A percentile compares a stretch with the other conserved stretches of the same genome.
phyloP scores from a whole-genome alignment of 2,113 vertebrate species.

The Stigmatopora nigra region DNA sequence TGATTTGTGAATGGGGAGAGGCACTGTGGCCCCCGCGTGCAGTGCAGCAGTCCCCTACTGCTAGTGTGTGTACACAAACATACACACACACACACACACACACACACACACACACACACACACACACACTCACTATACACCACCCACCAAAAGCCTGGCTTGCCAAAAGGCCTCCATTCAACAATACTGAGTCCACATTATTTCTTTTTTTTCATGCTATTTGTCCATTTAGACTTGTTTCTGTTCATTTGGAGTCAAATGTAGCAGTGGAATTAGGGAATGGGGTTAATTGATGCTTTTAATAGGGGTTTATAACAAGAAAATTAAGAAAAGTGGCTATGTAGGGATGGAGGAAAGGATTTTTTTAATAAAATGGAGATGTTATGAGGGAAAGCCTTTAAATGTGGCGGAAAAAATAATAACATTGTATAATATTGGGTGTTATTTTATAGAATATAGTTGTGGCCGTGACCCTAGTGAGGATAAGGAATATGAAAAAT shows the following conservation, averaged over 20 bases:
- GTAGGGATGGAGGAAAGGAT: no score
- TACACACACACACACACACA: slow-evolving; percentile 48
- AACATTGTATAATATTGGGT: no score
- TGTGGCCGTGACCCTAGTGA: no score
- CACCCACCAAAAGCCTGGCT: slow-evolving; percentile 49
- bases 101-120: slow-evolving; percentile 55
- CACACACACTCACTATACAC: slow-evolving; percentile 58
- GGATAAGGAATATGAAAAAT: no score
- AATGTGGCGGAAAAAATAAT: no score
- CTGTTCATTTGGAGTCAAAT: neutral
- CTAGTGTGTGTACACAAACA: slow-evolving; percentile 62
- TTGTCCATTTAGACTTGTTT: neutral
- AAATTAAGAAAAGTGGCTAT: no score
- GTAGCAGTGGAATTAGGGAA: neutral
- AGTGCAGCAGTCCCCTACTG: slow-evolving; percentile 56
- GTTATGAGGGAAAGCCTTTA: neutral
- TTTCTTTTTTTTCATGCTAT: neutral
- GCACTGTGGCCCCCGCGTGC: slow-evolving; percentile 54
- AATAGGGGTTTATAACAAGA: no score
- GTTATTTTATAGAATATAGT: no score
- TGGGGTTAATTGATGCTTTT: neutral
- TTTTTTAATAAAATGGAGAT: no score
- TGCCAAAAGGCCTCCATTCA: slow-evolving; percentile 42
- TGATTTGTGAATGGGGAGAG: slow-evolving; percentile 70
- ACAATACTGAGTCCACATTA: slow-evolving; percentile 6